phyloP scores from a whole-genome alignment of 1,140 invertebrate species.

The Drosophila aff. region DNA sequence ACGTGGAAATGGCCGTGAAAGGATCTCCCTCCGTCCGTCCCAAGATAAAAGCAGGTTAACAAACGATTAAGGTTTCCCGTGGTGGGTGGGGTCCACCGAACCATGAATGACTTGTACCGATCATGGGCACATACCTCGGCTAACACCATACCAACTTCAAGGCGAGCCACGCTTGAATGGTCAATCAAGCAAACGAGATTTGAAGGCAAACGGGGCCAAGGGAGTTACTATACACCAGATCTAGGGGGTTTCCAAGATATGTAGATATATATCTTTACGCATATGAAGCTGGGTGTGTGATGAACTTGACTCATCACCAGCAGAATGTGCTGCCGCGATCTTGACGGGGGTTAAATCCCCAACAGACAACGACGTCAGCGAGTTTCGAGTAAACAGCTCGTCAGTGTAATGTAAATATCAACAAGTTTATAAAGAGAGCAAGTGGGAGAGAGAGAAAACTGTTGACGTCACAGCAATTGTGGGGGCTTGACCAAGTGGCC shows the following conservation, averaged over 20 bases:
- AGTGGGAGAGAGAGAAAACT: conserved; percentile 26
- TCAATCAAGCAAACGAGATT: conserved; percentile 23
- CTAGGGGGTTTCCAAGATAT: conserved; percentile 14
- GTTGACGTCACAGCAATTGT: conserved; percentile 56
- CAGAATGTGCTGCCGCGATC: conserved; percentile 14
- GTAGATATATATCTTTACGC: not conserved
- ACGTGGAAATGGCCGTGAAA: conserved; percentile 56
- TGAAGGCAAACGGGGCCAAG: conserved; percentile 60
- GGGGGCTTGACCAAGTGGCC: conserved; percentile 38
- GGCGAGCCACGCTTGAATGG: conserved; percentile 25
- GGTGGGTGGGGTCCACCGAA: no score
- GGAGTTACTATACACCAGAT: conserved; percentile 9
- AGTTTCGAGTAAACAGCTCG: conserved; percentile 25
- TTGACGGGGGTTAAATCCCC: conserved; percentile 21
- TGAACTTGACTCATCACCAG: conserved; percentile 51
- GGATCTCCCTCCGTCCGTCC: not conserved
- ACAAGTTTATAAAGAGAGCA: conserved; percentile 54
- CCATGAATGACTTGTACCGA: conserved; percentile 13
- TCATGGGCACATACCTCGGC: conserved; percentile 9
- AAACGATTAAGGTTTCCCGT: conserved; percentile 7
- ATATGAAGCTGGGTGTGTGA: not conserved
- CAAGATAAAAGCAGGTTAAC: conserved; percentile 28
- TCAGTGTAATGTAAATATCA: conserved; percentile 57
- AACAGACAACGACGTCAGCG: conserved; percentile 16
- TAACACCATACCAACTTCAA: conserved; percentile 25